Conservation (phyloP, 1,140 invertebrate species). For the Orius laevigatus region DNA sequence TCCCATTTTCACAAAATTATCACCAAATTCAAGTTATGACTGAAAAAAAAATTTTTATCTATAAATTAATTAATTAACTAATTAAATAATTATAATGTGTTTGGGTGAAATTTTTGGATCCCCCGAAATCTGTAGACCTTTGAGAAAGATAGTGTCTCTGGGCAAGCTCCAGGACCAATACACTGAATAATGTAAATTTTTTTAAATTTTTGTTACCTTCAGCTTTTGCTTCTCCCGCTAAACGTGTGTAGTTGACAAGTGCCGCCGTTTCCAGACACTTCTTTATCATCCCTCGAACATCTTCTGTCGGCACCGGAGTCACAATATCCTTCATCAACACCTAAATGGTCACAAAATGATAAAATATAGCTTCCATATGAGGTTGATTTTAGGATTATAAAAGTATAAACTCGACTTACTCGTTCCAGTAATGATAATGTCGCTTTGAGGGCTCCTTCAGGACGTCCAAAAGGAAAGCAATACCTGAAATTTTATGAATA, state of each 20-base stretch:
- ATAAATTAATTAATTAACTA: too few species aligned
- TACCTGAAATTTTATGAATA: constrained; percentile 60
- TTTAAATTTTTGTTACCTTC: constrained; percentile 50
- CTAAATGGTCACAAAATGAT: constrained; percentile 29
- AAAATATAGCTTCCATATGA: background rate
- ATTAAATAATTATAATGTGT: too few species aligned
- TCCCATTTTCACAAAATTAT: too few species aligned
- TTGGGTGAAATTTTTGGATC: too few species aligned
- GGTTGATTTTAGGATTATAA: background rate
- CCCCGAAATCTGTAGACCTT: too few species aligned
- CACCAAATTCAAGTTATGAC: too few species aligned
- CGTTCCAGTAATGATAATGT: constrained; percentile 90
- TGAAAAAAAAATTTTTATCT: too few species aligned
- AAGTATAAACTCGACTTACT: constrained; percentile 31
- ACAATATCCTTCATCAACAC: constrained; percentile 98
- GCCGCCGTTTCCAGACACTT: constrained; percentile 96
- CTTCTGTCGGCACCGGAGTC: constrained; percentile 91
- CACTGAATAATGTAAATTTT: too few species aligned
- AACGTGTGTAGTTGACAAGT: constrained; percentile 87
- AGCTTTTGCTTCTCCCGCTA: constrained; percentile 93
- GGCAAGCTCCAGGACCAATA: too few species aligned
- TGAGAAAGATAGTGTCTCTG: too few species aligned
- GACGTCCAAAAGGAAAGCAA: constrained; percentile 95
- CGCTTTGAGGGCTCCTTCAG: constrained; percentile 92
- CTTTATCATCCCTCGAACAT: constrained; percentile 89